Evolutionary conservation across 2,888 invertebrate species (phyloP), one percentile per base, ranked within the genome.

Genomic region (Venustoraphidia nigricollis): DNA sequence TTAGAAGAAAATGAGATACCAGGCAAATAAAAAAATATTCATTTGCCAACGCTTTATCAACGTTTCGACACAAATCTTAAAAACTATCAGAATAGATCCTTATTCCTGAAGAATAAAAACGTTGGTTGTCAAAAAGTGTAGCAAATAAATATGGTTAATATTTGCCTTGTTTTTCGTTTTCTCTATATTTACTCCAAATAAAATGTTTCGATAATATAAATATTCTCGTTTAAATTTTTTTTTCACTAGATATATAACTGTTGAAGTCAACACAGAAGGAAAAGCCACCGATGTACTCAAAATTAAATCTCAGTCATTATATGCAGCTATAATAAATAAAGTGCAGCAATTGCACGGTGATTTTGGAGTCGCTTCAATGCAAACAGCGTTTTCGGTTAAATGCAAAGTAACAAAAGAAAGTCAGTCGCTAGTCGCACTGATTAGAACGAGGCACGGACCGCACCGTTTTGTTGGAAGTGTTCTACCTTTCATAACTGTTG

Each of bases 321-420:
- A 76, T 53, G 65, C 70, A 44, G 72, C 77, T 1, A 64, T 88
- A 44, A 58, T 78, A 13, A 65, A 68, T 27, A 77, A 77, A 65
- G 75, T 88, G 10, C 75, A 82, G 58, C 75, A 78, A 57, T 60
- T 82, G 48, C 81, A 83, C 63, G 89, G 89, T 1, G 84, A 86
- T 59, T 85, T 80, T 62, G 89, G 87, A 9, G 66, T 73, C 36
- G 86, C 84, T 9, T 71, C 83, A 2, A 72, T 83, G 8, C 77
- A 75, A 58, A 69, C 76, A 48, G 88, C 86, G 27, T 82, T 88
- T 57, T 67, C 74, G 60, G 80, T 82, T 27, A 87, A 85, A 69
- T 84, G 83, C 59, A 88, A 88, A 65, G 27, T 27, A 27, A 27
- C 27, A 27, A 27, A 27, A 27, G 27, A 27, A 27, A 74, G 78